Evolutionary conservation across 2,797 vertebrate species (phyloP), one percentile per base, ranked within the genome.

Genomic region (Etheostoma perlongum): DNA sequence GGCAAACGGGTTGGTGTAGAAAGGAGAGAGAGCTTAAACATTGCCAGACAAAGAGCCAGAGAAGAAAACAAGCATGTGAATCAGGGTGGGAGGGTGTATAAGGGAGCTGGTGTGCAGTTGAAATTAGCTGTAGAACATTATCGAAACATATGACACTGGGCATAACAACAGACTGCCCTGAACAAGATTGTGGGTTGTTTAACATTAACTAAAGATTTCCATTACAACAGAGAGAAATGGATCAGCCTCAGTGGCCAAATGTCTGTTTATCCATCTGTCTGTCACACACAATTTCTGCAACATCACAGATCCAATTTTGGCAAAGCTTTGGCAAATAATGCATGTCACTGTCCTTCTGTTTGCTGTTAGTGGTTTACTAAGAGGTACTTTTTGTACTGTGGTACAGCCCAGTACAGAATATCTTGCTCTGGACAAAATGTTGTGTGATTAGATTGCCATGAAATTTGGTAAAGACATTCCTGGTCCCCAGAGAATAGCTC

Each of bases 1-100:
- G 63, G 78, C 59, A 67, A 80, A 69, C 19, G 8, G 62, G 59
- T 62, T 73, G 58, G 72, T 88, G 82, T 57, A 80, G 68, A 78
- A 79, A 82, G 74, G 62, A 72, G 65, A 72, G 65, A 63, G 71
- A 61, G 83, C 80, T 85, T 80, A 78, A 85, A 91, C 75, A 88
- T 85, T 83, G 66, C 68, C 83, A 83, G 79, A 86, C 75, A 85
- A 83, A 79, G 82, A 18, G 25, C 72, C 79, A 80, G 61, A 67
- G 66, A 86, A 84, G 86, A 84, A 82, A 72, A 87, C 78, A 81
- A 79, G 74, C 23, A 1, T 52, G 75, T 49, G 80, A 65, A 85
- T 84, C 74, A 81, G 65, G 61, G 48, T 65, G 58, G 52, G 62
- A 59, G 77, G 69, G 66, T 42, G 72, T 54, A 52, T 21, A 33